Evolutionary conservation across 1,140 invertebrate genomes (phyloP).

Genomic region (Drosophila auraria): DNA sequence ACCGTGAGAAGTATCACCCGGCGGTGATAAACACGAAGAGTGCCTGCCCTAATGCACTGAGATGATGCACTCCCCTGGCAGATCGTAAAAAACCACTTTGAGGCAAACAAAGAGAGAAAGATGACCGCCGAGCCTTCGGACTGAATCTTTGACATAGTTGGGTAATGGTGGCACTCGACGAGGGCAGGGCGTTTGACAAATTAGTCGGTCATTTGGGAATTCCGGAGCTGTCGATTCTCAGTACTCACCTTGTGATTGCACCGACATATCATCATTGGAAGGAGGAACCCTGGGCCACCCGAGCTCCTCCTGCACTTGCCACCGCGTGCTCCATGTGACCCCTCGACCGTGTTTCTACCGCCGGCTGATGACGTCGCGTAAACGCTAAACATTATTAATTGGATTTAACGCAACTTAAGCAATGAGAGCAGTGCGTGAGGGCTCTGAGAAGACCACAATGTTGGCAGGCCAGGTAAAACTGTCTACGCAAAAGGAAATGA

Average conservation of each 20-base stretch:
- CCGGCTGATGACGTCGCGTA: neutral
- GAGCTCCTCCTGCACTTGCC: constrained; percentile 49
- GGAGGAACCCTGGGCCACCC: constrained; percentile 12
- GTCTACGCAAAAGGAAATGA: constrained; percentile 1
- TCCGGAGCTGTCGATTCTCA: constrained; percentile 20
- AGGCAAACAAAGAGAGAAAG: constrained; percentile 30
- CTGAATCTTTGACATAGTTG: constrained; percentile 55
- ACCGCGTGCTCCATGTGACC: constrained; percentile 19
- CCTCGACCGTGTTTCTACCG: constrained; percentile 2
- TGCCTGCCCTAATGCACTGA: constrained; percentile 42
- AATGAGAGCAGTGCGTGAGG: constrained; percentile 48
- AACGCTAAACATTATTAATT: constrained; percentile 62
- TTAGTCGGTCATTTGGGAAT: constrained; percentile 68
- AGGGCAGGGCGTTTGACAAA: constrained; percentile 63
- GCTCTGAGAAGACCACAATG: neutral
- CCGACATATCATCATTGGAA: constrained; percentile 6
- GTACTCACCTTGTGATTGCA: constrained; percentile 44
- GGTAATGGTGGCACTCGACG: constrained; percentile 41
- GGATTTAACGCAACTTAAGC: constrained; percentile 76
- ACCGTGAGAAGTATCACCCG: constrained; percentile 64
- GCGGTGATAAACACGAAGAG: constrained; percentile 28
- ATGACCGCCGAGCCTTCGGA: constrained; percentile 24
- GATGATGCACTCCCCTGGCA: constrained; percentile 37
- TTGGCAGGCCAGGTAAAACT: neutral
- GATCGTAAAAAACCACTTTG: constrained; percentile 35